A percentile compares a stretch with the other conserved stretches of the same genome.
These are phyloP conservation scores for Copidosoma aretas DNA, from an alignment of 2,888 invertebrate genomes.

Conservation along the genomic window DNA sequence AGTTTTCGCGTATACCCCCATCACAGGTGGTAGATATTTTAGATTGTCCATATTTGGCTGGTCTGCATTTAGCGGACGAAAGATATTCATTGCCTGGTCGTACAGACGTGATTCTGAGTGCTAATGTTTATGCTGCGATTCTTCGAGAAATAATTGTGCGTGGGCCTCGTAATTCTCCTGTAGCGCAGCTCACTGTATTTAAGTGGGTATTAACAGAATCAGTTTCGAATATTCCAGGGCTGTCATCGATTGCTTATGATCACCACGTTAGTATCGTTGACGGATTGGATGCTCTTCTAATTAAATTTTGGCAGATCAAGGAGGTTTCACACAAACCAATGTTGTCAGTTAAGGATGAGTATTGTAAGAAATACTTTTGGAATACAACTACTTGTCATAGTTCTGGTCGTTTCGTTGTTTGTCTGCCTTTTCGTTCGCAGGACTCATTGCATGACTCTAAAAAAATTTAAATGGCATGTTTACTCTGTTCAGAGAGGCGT, in stretches of 20 bases:
- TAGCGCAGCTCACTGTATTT: neutral
- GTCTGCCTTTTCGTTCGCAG: neutral
- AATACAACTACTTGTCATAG: neutral
- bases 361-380: neutral
- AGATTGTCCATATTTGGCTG: neutral
- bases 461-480: neutral
- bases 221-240: too few relatives aligned
- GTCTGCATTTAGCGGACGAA: neutral
- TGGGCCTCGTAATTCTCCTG: neutral
- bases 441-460: neutral
- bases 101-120: slow-evolving; percentile 4
- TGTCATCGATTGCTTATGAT: neutral
- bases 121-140: neutral
- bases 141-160: neutral
- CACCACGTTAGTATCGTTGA: neutral
- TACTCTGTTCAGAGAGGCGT: neutral
- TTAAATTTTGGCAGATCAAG: neutral
- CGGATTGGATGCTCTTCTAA: neutral
- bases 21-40: neutral
- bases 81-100: neutral
- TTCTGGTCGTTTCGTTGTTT: slow-evolving; percentile 9
- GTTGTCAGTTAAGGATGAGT: neutral
- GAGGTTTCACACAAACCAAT: too few relatives aligned
- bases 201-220: neutral
- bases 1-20: neutral